Conservation (phyloP, 2,113 vertebrate genomes). For the Cardinalis cardinalis region DNA sequence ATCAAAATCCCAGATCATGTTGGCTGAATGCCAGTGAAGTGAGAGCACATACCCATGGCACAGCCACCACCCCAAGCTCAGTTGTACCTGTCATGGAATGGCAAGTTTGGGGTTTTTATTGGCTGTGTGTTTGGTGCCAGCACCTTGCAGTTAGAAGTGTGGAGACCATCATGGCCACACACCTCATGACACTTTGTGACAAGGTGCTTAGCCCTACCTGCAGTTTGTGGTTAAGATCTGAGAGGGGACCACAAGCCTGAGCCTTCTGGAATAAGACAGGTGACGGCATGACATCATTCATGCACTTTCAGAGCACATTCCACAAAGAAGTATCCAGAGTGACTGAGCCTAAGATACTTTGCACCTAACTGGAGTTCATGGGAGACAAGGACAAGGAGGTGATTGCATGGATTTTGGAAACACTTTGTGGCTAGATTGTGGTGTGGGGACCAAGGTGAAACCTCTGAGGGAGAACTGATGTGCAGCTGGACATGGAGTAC, state of each 20-base stretch:
- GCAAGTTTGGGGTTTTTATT: not conserved
- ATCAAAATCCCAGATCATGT: not conserved
- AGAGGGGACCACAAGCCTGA: not conserved
- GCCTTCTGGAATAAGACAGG: not conserved
- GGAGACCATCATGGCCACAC: not conserved
- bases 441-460: not conserved
- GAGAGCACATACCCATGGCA: not conserved
- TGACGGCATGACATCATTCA: not conserved
- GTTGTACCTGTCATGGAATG: not conserved
- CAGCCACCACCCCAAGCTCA: not conserved
- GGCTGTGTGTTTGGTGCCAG: not conserved
- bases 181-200: not conserved
- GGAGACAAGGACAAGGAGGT: not conserved
- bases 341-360: not conserved
- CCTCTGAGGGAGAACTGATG: not conserved
- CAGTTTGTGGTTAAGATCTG: not conserved
- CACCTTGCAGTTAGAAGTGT: not conserved
- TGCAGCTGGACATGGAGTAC: not conserved
- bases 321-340: not conserved
- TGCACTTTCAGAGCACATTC: not conserved
- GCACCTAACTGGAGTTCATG: not conserved
- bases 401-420: not conserved
- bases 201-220: not conserved
- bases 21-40: not conserved
- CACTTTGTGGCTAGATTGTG: not conserved